Evolutionary conservation across 2,888 invertebrate genomes (phyloP).

Genomic region (Dryocosmus kuriphilus): DNA sequence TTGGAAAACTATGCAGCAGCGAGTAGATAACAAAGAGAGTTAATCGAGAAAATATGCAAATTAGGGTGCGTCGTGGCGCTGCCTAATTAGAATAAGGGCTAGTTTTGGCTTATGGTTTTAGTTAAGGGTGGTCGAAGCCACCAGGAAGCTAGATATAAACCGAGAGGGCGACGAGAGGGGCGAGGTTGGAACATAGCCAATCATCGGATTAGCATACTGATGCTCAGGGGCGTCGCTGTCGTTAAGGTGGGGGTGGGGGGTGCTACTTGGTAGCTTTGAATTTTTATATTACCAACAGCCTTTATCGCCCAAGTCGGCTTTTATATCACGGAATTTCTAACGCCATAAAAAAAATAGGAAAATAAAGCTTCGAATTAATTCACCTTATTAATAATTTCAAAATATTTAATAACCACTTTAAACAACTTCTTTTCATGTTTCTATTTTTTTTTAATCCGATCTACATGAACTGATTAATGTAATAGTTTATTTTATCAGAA

Average conservation of each 20-base stretch:
- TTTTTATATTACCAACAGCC: constrained; percentile 69
- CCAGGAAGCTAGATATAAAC: constrained; percentile 65
- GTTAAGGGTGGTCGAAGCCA: constrained; percentile 72
- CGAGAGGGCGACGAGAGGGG: constrained; percentile 52
- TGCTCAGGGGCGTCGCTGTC: constrained; percentile 75
- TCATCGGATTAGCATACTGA: constrained; percentile 78
- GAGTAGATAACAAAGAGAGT: constrained; percentile 66
- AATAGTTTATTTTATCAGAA: constrained; percentile 20
- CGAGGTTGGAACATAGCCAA: constrained; percentile 75
- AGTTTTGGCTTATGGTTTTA: constrained; percentile 76
- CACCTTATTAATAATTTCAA: background rate
- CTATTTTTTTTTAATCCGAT: background rate
- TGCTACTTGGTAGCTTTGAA: constrained; percentile 74
- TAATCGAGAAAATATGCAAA: constrained; percentile 75
- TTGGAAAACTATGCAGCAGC: constrained; percentile 17
- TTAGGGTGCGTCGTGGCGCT: constrained; percentile 65
- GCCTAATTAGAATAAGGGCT: constrained; percentile 77
- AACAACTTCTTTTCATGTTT: background rate
- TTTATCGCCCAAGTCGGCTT: constrained; percentile 54
- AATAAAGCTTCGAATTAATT: background rate
- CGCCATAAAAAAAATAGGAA: background rate
- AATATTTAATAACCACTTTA: background rate
- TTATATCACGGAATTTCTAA: background rate
- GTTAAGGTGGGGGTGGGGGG: constrained; percentile 75
- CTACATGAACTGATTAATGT: background rate